Evolutionary conservation across 2,888 invertebrate species (phyloP), one percentile per base, ranked within the genome.

Genomic region (Drosophila niveifrons): DNA sequence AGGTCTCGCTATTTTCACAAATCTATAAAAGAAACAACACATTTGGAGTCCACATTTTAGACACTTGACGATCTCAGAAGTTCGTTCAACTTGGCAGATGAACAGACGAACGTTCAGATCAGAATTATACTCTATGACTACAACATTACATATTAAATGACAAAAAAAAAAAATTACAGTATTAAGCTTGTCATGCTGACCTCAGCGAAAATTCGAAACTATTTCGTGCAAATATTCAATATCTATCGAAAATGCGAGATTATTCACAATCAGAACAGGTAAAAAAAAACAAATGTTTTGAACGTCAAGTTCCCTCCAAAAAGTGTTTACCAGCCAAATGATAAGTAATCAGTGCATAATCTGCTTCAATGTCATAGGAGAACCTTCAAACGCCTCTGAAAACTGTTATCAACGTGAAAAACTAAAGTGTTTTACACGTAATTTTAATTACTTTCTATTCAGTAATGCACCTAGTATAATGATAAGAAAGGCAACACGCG

Each of bases 291-390:
- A 47, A 57, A 47, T 18, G 36, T 36, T 28, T 28, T 34, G 36
- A 46, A 57, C 36, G 46, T 57, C 57, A 57, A 36, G 23, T 57
- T 28, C 11, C 44, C 11, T 55, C n/a, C 31, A 1, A n/a, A 1
- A n/a, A 9, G n/a, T 18, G 50, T 18, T 43, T 11, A 7, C 6
- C 34, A 46, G n/a, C 8, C 34, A 10, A 46, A 13, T 46, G 47
- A 57, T 57, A 57, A 57, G 46, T 10, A 57, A 57, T 47, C 36
- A 57, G 36, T 28, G 23, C 15, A 15, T 46, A 57, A 57, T 57
- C 46, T 46, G 3, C 3, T 46, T 34, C 46, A 56, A 56, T 56
- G 56, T 36, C 46, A 56, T 56, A 34, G 1, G 11, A 36, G 46
- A 36, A 15, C 34, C 34, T 57, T 53, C 41, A 52, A 41, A 9